Conservation (phyloP, 1,140 invertebrate genomes). For the Lithobius niger region DNA sequence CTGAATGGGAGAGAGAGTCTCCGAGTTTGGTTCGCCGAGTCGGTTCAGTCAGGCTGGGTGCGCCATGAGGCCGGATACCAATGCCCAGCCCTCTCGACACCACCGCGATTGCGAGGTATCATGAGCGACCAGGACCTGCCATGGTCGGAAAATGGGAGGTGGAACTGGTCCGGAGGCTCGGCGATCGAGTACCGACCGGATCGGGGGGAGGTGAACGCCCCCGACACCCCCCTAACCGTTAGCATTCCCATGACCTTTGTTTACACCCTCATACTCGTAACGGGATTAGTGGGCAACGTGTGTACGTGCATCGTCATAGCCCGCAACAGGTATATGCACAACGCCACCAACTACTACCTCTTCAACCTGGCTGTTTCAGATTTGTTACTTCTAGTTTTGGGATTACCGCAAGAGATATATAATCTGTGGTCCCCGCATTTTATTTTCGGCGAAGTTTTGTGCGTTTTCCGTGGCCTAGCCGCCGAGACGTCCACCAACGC, state of each 20-base stretch:
- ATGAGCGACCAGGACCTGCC: too few species aligned
- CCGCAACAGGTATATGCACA: slow-evolving; percentile 34
- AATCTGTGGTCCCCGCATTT: slow-evolving; percentile 78
- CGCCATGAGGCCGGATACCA: too few species aligned
- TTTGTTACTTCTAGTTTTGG: slow-evolving; percentile 56
- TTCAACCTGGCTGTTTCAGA: slow-evolving; percentile 88
- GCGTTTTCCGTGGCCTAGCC: slow-evolving; percentile 63
- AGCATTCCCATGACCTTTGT: slow-evolving; percentile 35
- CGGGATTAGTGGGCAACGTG: slow-evolving; percentile 42
- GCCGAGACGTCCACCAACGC: slow-evolving; percentile 86
- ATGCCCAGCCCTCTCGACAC: too few species aligned
- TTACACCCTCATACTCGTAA: slow-evolving; percentile 36
- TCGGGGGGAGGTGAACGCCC: too few species aligned
- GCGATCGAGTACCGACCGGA: too few species aligned
- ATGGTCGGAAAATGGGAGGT: too few species aligned
- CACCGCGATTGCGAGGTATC: too few species aligned
- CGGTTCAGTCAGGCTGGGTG: too few species aligned
- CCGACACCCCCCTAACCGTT: slow-evolving; percentile 22
- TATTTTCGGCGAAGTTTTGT: slow-evolving; percentile 71
- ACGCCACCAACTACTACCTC: slow-evolving; percentile 68
- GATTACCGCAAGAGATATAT: slow-evolving; percentile 75
- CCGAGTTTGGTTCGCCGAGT: too few species aligned
- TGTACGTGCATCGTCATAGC: slow-evolving; percentile 42
- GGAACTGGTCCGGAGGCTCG: too few species aligned
- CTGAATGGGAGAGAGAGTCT: too few species aligned